Evolutionary conservation across 2,113 vertebrate genomes (phyloP).

Genomic region (Myanophis thanlyinensis): DNA sequence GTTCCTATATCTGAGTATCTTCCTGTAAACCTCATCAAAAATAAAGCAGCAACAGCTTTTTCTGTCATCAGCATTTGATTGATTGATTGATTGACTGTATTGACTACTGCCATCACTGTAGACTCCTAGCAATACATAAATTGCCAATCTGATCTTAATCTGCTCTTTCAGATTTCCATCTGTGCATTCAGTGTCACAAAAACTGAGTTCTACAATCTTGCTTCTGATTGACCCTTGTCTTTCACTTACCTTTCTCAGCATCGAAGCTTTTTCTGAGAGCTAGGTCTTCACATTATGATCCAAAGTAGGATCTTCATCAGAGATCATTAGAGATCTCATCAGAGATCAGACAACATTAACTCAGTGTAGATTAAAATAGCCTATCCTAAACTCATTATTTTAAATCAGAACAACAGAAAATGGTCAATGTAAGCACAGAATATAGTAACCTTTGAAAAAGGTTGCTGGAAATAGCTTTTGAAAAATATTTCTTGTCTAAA

Average conservation of each 20-base stretch:
- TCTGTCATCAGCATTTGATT: background rate
- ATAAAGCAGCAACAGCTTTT: background rate
- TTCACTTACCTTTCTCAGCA: background rate
- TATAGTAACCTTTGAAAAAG: background rate
- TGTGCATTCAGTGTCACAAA: background rate
- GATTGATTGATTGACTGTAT: background rate
- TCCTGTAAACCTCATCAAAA: background rate
- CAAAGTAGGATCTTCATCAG: too few relatives aligned
- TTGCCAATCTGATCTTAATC: background rate
- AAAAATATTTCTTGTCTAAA: background rate
- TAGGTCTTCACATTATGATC: background rate
- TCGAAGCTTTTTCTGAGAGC: background rate
- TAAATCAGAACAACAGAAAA: background rate
- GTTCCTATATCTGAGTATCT: background rate
- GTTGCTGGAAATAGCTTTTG: background rate
- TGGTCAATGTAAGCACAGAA: background rate
- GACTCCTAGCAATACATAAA: background rate
- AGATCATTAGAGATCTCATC: too few relatives aligned
- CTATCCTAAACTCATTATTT: too few relatives aligned
- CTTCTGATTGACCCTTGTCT: background rate
- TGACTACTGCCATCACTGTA: background rate
- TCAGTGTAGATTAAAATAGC: too few relatives aligned
- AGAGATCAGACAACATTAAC: too few relatives aligned
- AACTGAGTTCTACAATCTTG: background rate
- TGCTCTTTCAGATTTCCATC: background rate